Percentiles rank a stretch among this genome's conserved stretches.
Evolutionary conservation across 2,888 invertebrate species (phyloP).

Genomic region (Cosmorhoe ocellata): DNA sequence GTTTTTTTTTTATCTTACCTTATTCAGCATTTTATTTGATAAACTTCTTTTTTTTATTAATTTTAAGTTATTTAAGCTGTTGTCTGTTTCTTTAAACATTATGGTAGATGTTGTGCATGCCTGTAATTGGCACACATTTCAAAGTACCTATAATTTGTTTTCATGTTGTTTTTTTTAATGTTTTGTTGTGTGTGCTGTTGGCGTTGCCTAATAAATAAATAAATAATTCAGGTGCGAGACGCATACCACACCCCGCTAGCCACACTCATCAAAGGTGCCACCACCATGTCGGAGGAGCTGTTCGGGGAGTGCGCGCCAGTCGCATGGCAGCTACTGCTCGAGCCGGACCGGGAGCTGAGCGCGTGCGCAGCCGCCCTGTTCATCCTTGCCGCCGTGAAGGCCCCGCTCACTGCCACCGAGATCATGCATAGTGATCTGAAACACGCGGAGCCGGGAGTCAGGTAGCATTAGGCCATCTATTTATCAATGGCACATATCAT

Average conservation of each 20-base stretch:
- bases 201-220: too few relatives aligned
- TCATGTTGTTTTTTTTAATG: too few relatives aligned
- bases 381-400: conserved; percentile 95
- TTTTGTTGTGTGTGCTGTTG: too few relatives aligned
- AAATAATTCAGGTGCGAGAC: conserved; percentile 91
- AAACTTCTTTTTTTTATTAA: too few relatives aligned
- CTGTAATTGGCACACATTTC: too few relatives aligned
- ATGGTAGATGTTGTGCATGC: too few relatives aligned
- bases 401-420: conserved; percentile 93
- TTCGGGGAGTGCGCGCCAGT: conserved; percentile 94
- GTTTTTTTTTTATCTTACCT: too few relatives aligned
- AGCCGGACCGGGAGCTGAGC: conserved; percentile 94
- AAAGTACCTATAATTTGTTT: too few relatives aligned
- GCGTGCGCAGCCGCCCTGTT: conserved; percentile 94
- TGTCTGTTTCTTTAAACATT: too few relatives aligned
- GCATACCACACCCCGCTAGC: conserved; percentile 95
- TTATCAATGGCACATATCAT: too few relatives aligned
- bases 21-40: too few relatives aligned
- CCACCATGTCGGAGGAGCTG: conserved; percentile 92
- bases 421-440: conserved; percentile 95
- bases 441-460: conserved; percentile 90
- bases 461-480: conserved; percentile 63
- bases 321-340: conserved; percentile 97
- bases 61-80: too few relatives aligned
- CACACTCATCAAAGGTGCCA: conserved; percentile 93